A percentile compares a stretch with the other conserved stretches of the same genome.
These are phyloP conservation scores for Anas capensis DNA, from an alignment of 2,797 vertebrate species.

Conservation along the genomic window DNA sequence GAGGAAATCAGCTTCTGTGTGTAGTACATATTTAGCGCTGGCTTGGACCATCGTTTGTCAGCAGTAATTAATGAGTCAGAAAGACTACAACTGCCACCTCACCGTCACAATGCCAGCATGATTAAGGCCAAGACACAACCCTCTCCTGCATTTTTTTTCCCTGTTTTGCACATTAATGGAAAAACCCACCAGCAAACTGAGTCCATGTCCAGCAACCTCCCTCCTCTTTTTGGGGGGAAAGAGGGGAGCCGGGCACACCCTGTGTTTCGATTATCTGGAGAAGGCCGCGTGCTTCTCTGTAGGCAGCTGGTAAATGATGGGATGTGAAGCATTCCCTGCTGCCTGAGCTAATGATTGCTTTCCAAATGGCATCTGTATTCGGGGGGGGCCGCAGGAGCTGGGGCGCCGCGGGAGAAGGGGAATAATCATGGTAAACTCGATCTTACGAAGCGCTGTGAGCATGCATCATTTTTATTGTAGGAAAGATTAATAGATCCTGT, in stretches of 20 bases:
- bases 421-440: conserved; percentile 7
- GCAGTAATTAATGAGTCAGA: no score
- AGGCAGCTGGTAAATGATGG: conserved; percentile 80
- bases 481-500: background rate
- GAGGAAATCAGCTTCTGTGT: background rate
- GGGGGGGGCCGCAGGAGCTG: background rate
- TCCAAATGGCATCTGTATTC: conserved; percentile 60
- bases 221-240: background rate
- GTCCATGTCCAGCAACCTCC: background rate
- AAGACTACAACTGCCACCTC: fast-evolving
- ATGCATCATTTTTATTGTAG: background rate
- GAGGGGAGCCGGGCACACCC: background rate
- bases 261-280: background rate
- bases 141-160: background rate
- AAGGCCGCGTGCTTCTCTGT: conserved; percentile 68
- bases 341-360: conserved; percentile 64
- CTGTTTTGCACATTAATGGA: background rate
- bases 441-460: background rate
- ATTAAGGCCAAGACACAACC: background rate
- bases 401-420: background rate
- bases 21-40: fast-evolving
- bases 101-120: fast-evolving
- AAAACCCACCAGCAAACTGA: background rate
- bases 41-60: background rate
- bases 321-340: conserved; percentile 59